Evolutionary conservation across 2,797 vertebrate genomes (phyloP).

Genomic region (Enteromius viviparus): DNA sequence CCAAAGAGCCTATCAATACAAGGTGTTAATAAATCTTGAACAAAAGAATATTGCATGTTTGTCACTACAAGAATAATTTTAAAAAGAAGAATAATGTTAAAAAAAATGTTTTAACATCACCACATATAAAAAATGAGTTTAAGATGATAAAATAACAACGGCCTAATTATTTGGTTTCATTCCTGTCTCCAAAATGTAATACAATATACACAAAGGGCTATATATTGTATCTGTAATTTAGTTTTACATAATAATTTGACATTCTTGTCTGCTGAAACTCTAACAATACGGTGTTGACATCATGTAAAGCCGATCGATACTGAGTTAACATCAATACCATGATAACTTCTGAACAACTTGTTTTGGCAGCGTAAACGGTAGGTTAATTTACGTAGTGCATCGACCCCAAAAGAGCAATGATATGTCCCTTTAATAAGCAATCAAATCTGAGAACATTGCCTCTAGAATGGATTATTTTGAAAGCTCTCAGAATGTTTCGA

Average conservation of each 20-base stretch:
- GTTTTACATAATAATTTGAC: neutral
- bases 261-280: neutral
- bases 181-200: neutral
- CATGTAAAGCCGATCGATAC: neutral
- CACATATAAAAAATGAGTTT: neutral
- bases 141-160: neutral
- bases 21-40: conserved; percentile 12
- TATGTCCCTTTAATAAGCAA: conserved; percentile 30
- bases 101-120: neutral
- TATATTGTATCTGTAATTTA: neutral
- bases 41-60: neutral
- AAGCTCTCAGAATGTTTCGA: conserved; percentile 2
- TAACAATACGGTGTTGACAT: neutral
- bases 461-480: conserved; percentile 15
- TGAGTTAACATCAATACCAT: neutral
- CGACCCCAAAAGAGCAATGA: neutral
- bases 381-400: neutral
- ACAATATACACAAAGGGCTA: neutral
- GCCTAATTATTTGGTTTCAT: neutral
- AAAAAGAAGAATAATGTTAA: too few relatives aligned
- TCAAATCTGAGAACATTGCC: conserved; percentile 9
- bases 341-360: neutral
- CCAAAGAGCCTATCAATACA: neutral
- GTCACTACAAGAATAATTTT: neutral
- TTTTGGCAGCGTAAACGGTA: neutral